phyloP scores from a whole-genome alignment of 2,888 invertebrate genomes.

The Tetranychus truncatus region DNA sequence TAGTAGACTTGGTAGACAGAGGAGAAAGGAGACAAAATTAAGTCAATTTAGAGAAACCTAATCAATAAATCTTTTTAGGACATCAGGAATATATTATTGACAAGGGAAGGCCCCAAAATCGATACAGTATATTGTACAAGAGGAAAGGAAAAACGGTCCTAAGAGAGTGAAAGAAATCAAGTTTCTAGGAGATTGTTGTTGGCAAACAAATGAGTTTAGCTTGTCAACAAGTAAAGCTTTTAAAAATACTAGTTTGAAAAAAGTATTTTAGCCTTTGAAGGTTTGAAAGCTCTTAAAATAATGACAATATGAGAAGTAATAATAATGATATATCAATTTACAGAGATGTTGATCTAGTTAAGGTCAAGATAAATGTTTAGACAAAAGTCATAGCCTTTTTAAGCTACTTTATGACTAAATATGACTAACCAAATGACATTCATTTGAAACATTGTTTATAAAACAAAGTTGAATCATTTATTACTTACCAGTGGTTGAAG shows the following conservation, averaged over 20 bases:
- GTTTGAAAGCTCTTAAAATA: too few species aligned
- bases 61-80: slow-evolving; percentile 1
- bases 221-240: neutral
- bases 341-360: neutral
- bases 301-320: too few species aligned
- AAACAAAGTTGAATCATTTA: neutral
- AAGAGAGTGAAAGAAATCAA: neutral
- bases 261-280: too few species aligned
- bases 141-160: neutral
- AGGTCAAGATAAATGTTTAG: too few species aligned
- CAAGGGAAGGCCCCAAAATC: neutral
- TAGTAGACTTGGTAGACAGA: neutral
- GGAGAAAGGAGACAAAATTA: neutral
- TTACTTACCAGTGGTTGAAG: slow-evolving; percentile 38
- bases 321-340: neutral
- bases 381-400: too few species aligned
- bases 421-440: neutral
- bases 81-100: neutral
- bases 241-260: neutral
- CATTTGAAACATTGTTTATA: neutral
- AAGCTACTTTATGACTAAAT: too few species aligned
- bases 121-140: neutral
- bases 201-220: neutral
- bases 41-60: neutral
- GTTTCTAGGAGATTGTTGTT: neutral